phyloP scores from a whole-genome alignment of 2,797 vertebrate genomes.

The Myotis myotis region DNA sequence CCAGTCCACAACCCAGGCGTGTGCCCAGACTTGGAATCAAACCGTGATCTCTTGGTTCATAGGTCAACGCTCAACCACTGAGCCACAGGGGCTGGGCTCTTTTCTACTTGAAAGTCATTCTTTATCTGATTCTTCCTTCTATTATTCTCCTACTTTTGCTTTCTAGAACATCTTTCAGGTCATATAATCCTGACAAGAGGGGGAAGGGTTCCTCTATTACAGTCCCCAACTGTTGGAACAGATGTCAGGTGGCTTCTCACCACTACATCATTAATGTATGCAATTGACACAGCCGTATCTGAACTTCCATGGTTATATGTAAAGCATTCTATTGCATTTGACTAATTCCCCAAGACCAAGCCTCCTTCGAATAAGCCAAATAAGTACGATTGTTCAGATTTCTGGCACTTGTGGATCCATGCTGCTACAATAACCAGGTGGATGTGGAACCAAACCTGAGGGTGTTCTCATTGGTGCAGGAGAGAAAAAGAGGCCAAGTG shows the following conservation, averaged over 20 bases:
- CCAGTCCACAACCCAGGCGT: too few species aligned
- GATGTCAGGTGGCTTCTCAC: not conserved
- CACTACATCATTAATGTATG: not conserved
- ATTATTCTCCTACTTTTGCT: not conserved
- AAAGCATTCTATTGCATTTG: conserved; percentile 48
- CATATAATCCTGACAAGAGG: not conserved
- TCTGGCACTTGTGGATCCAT: not conserved
- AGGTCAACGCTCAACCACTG: too few species aligned
- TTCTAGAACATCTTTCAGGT: conserved; percentile 12
- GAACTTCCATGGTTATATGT: not conserved
- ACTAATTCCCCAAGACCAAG: conserved; percentile 32
- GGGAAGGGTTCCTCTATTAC: not conserved
- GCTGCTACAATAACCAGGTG: not conserved
- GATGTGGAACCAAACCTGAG: not conserved
- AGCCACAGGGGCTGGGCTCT: not conserved
- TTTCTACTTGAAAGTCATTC: conserved; percentile 18
- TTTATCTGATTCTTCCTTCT: conserved; percentile 26
- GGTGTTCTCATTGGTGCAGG: not conserved
- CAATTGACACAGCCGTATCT: not conserved
- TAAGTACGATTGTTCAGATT: conserved; percentile 8
- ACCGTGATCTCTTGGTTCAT: too few species aligned
- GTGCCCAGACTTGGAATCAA: too few species aligned
- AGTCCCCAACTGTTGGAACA: not conserved
- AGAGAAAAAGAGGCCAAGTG: not conserved
- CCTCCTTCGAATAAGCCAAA: not conserved